Percentiles rank a stretch among this genome's conserved stretches.
Evolutionary conservation across 2,888 invertebrate genomes (phyloP).

Genomic region (Dilophus febrilis): DNA sequence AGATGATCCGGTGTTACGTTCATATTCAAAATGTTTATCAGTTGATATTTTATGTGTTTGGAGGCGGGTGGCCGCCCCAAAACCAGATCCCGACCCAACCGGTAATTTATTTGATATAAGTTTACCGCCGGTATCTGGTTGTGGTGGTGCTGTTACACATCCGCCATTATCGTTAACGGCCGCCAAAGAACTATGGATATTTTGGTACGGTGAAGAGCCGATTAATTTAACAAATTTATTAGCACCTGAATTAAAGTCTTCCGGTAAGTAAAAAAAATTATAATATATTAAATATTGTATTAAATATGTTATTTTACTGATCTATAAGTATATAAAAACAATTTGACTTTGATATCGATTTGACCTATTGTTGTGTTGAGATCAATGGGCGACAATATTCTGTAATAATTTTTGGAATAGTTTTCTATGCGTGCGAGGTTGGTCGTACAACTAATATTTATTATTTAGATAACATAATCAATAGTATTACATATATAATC

Average conservation of each 20-base stretch:
- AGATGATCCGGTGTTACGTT: conserved; percentile 78
- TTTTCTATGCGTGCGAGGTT: too few relatives aligned
- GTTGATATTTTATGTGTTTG: conserved; percentile 96
- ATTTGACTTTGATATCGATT: too few relatives aligned
- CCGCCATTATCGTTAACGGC: conserved; percentile 69
- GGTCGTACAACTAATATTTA: too few relatives aligned
- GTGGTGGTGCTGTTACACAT: conserved; percentile 37
- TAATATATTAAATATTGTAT: too few relatives aligned
- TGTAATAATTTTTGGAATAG: too few relatives aligned
- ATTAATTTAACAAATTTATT: conserved; percentile 63
- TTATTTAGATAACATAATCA: too few relatives aligned
- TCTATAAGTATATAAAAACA: too few relatives aligned
- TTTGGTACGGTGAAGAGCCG: conserved; percentile 98
- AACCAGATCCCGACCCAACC: conserved; percentile 31
- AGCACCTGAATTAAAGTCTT: conserved; percentile 64
- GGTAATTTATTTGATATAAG: conserved; percentile 18
- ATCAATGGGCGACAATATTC: too few relatives aligned
- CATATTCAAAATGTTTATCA: conserved; percentile 79
- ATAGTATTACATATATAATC: too few relatives aligned
- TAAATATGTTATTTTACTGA: too few relatives aligned
- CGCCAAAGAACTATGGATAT: conserved; percentile 97
- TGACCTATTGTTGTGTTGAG: too few relatives aligned
- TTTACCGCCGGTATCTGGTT: conserved; percentile 26
- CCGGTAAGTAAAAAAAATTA: conserved; percentile 46
- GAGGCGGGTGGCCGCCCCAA: conserved; percentile 65